Evolutionary conservation across 2,888 invertebrate genomes (phyloP), one percentile per base, ranked within the genome.

Genomic region (Mythimna impura): DNA sequence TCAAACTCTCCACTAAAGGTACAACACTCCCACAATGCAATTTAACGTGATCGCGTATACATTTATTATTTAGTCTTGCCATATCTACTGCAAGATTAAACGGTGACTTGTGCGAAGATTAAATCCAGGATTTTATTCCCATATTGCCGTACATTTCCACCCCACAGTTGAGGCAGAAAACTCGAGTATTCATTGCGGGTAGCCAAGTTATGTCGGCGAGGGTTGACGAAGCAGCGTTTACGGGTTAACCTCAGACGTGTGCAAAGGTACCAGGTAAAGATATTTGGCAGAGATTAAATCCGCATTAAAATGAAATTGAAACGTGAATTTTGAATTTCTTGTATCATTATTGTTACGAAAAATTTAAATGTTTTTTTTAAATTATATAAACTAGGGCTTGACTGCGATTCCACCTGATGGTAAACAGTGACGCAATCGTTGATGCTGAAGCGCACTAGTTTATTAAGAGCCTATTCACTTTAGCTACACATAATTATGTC

Each of bases 121-220:
- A 95, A 96, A 95, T 94, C 94, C 93, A 88, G 94, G 93, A 93
- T 95, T 95, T 95, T 95, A 95, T 95, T 94, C 93, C 93, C 92
- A 94, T 95, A 95, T 93, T 94, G 92, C 93, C 88, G 93, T 92
- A 93, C 90, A 89, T 93, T 94, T 93, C 92, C 93, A 92, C 93
- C 93, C 94, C 89, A 90, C 91, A 90, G 91, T 93, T 93, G 92
- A 93, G 93, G 91, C 89, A 88, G 93, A 93, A 93, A 94, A 94
- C 94, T 95, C 92, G 93, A 93, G 95, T 94, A 94, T 95, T 95
- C 95, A 94, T 95, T 94, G 94, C 94, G 94, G 94, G 92, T 92
- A 93, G 93, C 93, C 93, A 88, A 89, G 89, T 88, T 89, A 89
- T 87, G 89, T 85, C 78, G 86, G 87, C 86, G 87, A 93, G 93